These are phyloP conservation scores for Patiria pectinifera DNA, from an alignment of 53 echinoderm and acorn worm species.

Conservation along the genomic window DNA sequence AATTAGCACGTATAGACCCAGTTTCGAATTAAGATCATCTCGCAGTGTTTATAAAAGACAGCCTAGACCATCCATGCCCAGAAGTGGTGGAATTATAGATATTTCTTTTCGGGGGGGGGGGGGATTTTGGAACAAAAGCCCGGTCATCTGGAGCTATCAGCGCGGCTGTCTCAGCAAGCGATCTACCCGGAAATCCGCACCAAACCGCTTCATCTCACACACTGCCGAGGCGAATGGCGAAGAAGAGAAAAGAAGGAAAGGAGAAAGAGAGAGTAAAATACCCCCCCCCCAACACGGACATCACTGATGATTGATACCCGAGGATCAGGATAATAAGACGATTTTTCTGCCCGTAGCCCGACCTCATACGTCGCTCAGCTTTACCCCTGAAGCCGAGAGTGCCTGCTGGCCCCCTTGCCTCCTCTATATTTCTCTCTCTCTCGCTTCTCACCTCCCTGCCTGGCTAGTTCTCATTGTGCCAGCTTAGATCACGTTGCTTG, in stretches of 20 bases:
- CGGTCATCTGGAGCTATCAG: constrained; percentile 39
- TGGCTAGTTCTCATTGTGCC: constrained; percentile 36
- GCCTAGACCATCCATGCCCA: constrained; percentile 46
- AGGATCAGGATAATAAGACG: constrained; percentile 58
- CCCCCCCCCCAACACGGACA: constrained; percentile 41
- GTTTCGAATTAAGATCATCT: constrained; percentile 56
- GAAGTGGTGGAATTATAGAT: constrained; percentile 41
- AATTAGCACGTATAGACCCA: constrained; percentile 41
- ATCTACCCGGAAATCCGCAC: constrained; percentile 60
- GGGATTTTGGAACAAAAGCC: constrained; percentile 49
- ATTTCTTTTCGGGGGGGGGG: background rate
- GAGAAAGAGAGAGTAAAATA: background rate
- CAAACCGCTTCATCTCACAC: constrained; percentile 1
- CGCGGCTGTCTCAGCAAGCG: constrained; percentile 41
- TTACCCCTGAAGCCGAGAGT: constrained; percentile 31
- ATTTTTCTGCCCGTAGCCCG: constrained; percentile 58
- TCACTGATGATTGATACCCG: constrained; percentile 60
- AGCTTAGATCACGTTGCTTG: constrained; percentile 65
- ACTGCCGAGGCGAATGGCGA: constrained; percentile 1
- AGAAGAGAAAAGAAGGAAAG: background rate
- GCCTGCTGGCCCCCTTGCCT: background rate
- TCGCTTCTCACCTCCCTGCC: background rate
- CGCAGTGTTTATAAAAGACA: constrained; percentile 53
- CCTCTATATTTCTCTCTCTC: background rate
- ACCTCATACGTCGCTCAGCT: constrained; percentile 58